These are phyloP conservation scores for Drosophila tropicalis DNA, from an alignment of 1,140 invertebrate genomes.

Conservation along the genomic window DNA sequence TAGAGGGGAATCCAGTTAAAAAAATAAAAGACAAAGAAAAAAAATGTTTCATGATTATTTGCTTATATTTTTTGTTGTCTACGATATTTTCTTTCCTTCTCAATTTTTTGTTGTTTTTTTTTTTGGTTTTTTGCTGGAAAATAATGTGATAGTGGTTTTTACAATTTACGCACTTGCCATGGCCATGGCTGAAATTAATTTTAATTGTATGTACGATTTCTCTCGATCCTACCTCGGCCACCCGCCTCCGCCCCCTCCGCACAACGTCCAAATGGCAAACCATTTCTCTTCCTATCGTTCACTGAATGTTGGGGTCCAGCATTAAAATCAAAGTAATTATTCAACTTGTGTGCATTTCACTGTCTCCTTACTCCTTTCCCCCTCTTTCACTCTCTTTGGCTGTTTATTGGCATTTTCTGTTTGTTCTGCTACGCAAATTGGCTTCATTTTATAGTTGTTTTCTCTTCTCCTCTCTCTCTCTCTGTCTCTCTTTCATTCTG, in stretches of 20 bases:
- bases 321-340: constrained; percentile 81
- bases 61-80: constrained; percentile 48
- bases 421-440: constrained; percentile 63
- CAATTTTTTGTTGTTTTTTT: constrained; percentile 13
- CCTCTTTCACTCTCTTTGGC: constrained; percentile 11
- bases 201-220: constrained; percentile 63
- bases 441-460: constrained; percentile 68
- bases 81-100: constrained; percentile 24
- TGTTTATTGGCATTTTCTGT: constrained; percentile 13
- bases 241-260: no score
- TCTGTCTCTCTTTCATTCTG: no score
- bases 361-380: constrained; percentile 2
- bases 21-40: no score
- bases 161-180: constrained; percentile 76
- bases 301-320: constrained; percentile 32
- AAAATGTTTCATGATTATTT: constrained; percentile 37
- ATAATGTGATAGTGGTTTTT: constrained; percentile 80
- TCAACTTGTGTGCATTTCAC: constrained; percentile 63
- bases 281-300: constrained; percentile 11
- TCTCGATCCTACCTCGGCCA: constrained; percentile 5
- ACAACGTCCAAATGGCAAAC: background rate
- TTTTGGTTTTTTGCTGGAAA: constrained; percentile 33
- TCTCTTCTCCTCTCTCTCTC: constrained; percentile 1
- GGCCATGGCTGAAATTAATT: constrained; percentile 70
- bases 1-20: background rate